Percentiles rank a stretch among this genome's conserved stretches.
These are phyloP conservation scores for Mormyrus hasselquistii DNA, from an alignment of 2,797 vertebrate species.

Conservation along the genomic window DNA sequence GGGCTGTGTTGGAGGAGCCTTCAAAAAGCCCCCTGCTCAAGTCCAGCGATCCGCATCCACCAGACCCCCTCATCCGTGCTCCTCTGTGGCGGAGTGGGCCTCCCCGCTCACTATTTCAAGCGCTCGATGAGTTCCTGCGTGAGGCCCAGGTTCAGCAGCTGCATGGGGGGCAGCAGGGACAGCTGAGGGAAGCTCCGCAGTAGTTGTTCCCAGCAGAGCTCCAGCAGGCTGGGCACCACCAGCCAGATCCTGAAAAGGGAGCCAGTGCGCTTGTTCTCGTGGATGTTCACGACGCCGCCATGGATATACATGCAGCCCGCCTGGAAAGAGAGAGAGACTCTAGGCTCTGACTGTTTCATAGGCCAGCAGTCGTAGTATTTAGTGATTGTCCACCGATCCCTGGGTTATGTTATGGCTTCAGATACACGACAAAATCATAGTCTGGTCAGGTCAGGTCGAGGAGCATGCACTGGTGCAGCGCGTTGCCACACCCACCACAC, in stretches of 20 bases:
- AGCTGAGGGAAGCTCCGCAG: constrained; percentile 81
- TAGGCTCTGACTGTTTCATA: not conserved
- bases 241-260: constrained; percentile 98
- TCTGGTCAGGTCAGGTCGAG: not conserved
- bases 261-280: constrained; percentile 92
- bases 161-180: constrained; percentile 70
- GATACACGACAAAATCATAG: not conserved
- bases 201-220: constrained; percentile 94
- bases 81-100: not conserved
- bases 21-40: constrained; percentile 11
- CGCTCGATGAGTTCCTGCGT: constrained; percentile 92
- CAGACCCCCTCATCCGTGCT: not conserved
- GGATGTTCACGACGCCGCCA: constrained; percentile 95
- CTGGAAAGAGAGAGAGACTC: not conserved
- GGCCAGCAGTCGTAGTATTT: not conserved
- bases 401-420: not conserved
- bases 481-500: not conserved
- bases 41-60: not conserved
- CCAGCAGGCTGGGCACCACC: constrained; percentile 88
- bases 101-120: constrained; percentile 68
- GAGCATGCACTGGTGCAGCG: not conserved
- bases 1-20: constrained; percentile 56
- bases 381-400: not conserved
- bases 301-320: constrained; percentile 49
- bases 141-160: constrained; percentile 92